Conservation (phyloP, 2,888 invertebrate species). For the Pilophorus perplexus region DNA sequence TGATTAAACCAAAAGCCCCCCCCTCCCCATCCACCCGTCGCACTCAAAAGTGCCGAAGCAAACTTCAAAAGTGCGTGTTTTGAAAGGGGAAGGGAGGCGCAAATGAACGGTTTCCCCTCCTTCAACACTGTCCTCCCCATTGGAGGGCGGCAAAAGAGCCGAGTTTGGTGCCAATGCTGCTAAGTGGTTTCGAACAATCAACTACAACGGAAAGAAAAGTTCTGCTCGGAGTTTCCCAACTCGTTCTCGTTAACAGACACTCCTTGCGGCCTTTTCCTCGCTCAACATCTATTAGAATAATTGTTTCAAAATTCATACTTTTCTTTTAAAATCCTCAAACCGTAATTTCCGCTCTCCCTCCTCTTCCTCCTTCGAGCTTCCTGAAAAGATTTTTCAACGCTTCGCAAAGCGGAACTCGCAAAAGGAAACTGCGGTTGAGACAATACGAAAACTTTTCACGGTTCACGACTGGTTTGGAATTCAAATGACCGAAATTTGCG, state of each 20-base stretch:
- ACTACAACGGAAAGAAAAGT: constrained; percentile 13
- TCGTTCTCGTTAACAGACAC: constrained; percentile 17
- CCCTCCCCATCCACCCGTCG: not conserved
- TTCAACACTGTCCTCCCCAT: no score
- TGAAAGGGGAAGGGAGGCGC: not conserved
- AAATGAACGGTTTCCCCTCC: constrained; percentile 9
- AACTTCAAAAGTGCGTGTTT: constrained; percentile 16
- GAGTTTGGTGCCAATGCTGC: not conserved
- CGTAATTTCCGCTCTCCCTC: no score
- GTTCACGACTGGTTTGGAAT: not conserved
- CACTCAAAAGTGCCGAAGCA: not conserved
- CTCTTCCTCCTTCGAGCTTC: no score
- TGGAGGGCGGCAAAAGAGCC: constrained; percentile 6
- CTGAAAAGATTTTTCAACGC: not conserved
- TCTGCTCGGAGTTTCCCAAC: not conserved
- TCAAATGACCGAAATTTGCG: no score
- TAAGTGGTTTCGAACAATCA: constrained; percentile 18
- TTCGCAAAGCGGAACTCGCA: no score
- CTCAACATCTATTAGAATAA: constrained; percentile 22
- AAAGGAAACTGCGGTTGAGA: no score
- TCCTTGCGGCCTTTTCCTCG: constrained; percentile 2
- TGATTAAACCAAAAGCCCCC: constrained; percentile 1
- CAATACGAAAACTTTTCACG: not conserved
- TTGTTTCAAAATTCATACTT: constrained; percentile 24
- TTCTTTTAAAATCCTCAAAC: not conserved